A percentile compares a stretch with the other conserved stretches of the same genome.
Conservation (phyloP, 2,888 invertebrate genomes). For the Eilema sororculum region DNA sequence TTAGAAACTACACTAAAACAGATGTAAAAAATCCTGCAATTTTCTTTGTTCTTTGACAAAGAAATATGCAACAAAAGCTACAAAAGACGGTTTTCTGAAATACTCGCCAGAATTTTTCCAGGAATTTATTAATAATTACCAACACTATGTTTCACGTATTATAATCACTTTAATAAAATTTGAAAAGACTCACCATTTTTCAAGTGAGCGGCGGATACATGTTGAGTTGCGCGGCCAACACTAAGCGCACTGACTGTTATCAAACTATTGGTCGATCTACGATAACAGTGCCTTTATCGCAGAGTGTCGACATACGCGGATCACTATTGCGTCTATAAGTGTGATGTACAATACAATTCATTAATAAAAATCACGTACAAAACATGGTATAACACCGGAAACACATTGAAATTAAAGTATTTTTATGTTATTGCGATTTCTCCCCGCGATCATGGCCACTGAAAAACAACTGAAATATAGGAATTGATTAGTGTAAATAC, state of each 20-base stretch:
- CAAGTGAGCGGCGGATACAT: slow-evolving; percentile 39
- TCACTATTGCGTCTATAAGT: background rate
- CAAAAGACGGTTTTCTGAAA: background rate
- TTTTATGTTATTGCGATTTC: too few relatives aligned
- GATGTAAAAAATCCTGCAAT: background rate
- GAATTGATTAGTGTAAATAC: too few relatives aligned
- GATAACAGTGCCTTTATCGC: background rate
- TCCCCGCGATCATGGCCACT: too few relatives aligned
- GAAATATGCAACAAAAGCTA: background rate
- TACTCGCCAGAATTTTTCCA: background rate
- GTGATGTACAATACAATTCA: background rate
- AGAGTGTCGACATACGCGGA: slow-evolving; percentile 4
- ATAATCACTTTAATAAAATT: background rate
- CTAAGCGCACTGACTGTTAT: slow-evolving; percentile 52
- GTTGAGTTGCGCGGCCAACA: slow-evolving; percentile 47
- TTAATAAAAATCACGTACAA: slow-evolving; percentile 1
- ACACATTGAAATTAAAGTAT: too few relatives aligned
- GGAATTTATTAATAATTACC: background rate
- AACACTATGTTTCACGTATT: background rate
- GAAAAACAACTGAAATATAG: too few relatives aligned
- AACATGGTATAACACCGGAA: background rate
- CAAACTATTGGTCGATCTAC: slow-evolving; percentile 27
- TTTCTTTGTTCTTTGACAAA: background rate
- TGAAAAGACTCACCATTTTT: slow-evolving; percentile 40
- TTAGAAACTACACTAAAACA: slow-evolving; percentile 3